Evolutionary conservation across 23 tunicate species (phyloP), one percentile per base, ranked within the genome.

Genomic region (Trididemnum clinides): DNA sequence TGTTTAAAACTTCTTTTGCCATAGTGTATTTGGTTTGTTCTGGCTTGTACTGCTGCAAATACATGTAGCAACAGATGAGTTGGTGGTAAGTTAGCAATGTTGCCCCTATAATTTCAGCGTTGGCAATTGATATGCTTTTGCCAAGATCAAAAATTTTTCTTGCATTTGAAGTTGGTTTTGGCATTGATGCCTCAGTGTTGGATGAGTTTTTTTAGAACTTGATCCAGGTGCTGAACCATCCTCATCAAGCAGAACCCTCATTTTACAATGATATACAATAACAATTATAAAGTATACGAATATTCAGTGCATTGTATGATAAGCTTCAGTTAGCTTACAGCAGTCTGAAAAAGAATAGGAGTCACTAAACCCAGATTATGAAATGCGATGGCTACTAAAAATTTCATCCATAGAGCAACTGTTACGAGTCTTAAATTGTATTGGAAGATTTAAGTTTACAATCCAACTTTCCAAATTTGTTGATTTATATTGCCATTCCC

Each of bases 21-120:
- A 62, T 62, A 5, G 23, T 62, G 23, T 62, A 62, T 22, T 62
- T 62, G 69, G 69, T 62, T 62, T 12, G 69, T 62, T 23, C 69
- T 62, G 69, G 69, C 69, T 12, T 22, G n/a, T 62, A 62, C 25
- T 62, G 69, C 69, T 62, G 69, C 69, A 62, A 62, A 62, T 62
- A 62, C 69, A 62, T 62, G 25, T 62, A 62, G 27, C 69, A 62
- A n/a, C 69, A 23, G 25, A 62, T 62, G 25, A n/a, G 22, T n/a
- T 12, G 69, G 26, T 23, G 15, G 25, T 62, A 62, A 4, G 69
- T 62, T 62, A 23, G 69, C 69, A 62, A n/a, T 62, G 6, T 62
- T 62, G 69, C 69, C 25, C 69, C 69, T 5, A 23, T 62, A n/a
- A n/a, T 62, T 62, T 62, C 69, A 12, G 69, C 69, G n/a, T 62